Base-by-base conservation (phyloP, 2,113 vertebrate species). In the Amblyopsis rosae region DNA sequence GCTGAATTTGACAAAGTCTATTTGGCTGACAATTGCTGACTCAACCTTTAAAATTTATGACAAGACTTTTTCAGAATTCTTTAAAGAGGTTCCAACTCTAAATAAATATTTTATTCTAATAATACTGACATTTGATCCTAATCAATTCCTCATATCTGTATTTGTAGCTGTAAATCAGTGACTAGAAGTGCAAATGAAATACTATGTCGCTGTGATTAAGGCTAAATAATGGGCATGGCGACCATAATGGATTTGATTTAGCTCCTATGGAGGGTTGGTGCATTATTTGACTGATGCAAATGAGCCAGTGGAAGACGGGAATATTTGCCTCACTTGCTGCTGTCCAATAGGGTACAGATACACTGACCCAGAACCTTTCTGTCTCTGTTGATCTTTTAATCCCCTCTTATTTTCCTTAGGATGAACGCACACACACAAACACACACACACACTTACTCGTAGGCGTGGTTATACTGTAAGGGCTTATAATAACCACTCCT, bases 81-180 rank as follows among this genome's bases (percentile, higher is more conserved):
- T 3, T 16, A 54, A 41, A 54, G 63, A 32, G 26, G 32, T 41
- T 41, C 5, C n/a, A 10, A 19, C n/a, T 13, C 49, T 26, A 26
- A 1, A 26, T 26, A 8, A 10, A 48, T 12, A 32, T 51, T 33
- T 7, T 15, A 10, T 32, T 62, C 13, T 51, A 45, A 49, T 12
- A 41, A 41, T 41, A 41, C 5, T 41, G 7, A 41, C 53, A 11
- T 54, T 54, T 46, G 1, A 55, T 1, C 49, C 12, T 75, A 59
- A 65, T 59, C 19, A 70, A 66, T 59, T 15, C 16, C 49, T 61
- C 57, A 70, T 82, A 33, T 41, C 35, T 41, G 35, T 7, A 32
- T 26, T 15, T 12, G n/a, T 46, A n/a, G 48, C 68, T 85, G 82
- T 83, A 62, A 82, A 85, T 86, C 76, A 65, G 59, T 79, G 59